Base-by-base conservation (phyloP, 2,797 vertebrate species). In the Thaleichthys pacificus region DNA sequence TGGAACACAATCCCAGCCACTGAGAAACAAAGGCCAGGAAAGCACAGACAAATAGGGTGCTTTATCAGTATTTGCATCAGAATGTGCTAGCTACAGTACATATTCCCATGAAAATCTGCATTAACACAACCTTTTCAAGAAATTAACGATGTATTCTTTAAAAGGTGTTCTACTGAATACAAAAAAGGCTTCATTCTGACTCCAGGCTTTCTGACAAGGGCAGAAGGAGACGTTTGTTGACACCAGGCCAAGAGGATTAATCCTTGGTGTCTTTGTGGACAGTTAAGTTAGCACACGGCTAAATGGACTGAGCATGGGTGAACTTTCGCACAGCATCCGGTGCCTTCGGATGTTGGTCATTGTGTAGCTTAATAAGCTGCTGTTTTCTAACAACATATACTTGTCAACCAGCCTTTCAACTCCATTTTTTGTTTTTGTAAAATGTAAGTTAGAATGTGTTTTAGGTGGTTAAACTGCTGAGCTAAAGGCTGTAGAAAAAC, bases 301-400 rank as follows among this genome's bases (percentile, higher is more conserved):
- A 75, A 69, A 80, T 61, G 83, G 47, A 38, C 82, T 72, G 77
- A 87, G 86, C 84, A 61, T 81, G 78, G 82, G 77, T 84, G 83
- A 91, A 89, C 84, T 86, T 86, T 90, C 62, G 79, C 86, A 85
- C 87, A 86, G 87, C 84, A 75, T 81, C 82, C 75, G 66, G 66
- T 79, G 78, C 69, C 86, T 81, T 91, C 89, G 91, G 89, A 90
- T 86, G 87, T 85, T 1, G 66, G 68, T 78, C 74, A 86, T 85
- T 89, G 87, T 90, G 91, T 86, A 92, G 92, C 87, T 85, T 90
- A 91, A 93, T 92, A 92, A 87, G 89, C 86, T 87, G 82, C 86
- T 84, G 87, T 91, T 93, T 88, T 91, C 87, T 89, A 88, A 89
- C 84, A 91, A 91, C 90, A 90, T 92, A 91, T 93, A 90, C 91